Conservation (phyloP, 2,113 vertebrate genomes). For the Rhabdornis inornatus region DNA sequence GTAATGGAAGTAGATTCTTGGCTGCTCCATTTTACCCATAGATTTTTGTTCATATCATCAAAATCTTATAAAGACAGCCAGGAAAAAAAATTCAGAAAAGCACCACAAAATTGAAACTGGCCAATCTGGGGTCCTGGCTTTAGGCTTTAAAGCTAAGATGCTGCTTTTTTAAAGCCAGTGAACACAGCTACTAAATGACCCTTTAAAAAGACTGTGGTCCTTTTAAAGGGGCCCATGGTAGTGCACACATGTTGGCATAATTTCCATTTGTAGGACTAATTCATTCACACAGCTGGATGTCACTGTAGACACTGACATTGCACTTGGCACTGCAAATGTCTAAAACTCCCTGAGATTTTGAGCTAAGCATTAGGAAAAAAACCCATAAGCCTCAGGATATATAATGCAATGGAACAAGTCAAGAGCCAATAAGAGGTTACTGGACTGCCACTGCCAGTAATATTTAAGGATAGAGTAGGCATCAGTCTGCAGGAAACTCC, state of each 20-base stretch:
- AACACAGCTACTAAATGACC: background rate
- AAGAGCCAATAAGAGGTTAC: background rate
- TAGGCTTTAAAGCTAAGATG: background rate
- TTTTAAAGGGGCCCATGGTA: background rate
- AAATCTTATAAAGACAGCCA: background rate
- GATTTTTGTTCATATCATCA: background rate
- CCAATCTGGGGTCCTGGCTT: background rate
- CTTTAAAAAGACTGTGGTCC: background rate
- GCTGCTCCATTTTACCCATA: background rate
- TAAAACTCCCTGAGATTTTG: background rate
- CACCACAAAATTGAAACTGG: background rate
- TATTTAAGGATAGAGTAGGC: background rate
- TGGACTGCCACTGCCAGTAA: background rate
- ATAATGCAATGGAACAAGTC: background rate
- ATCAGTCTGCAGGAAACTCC: background rate
- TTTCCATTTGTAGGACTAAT: background rate
- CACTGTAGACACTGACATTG: background rate
- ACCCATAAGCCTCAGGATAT: background rate
- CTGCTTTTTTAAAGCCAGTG: background rate
- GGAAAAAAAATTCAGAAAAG: background rate
- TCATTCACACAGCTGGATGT: background rate
- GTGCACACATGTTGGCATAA: accelerated
- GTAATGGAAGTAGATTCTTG: background rate
- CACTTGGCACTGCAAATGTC: background rate
- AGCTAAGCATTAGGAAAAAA: background rate